phyloP scores from a whole-genome alignment of 2,797 vertebrate genomes.

The Lepilemur septentrionalis region DNA sequence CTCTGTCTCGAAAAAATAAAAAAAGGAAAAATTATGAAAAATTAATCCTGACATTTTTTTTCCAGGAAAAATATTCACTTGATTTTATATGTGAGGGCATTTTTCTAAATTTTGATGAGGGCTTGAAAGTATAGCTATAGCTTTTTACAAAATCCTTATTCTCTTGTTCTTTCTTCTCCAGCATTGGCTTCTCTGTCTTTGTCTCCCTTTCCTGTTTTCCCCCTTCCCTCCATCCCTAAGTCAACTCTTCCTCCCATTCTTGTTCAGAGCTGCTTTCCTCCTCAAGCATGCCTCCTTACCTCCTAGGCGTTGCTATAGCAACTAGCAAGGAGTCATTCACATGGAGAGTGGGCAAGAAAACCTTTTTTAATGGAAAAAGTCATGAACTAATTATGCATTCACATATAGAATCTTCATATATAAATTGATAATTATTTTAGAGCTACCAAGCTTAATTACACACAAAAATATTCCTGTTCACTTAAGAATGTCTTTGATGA shows the following conservation, averaged over 20 bases:
- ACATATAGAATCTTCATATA: too few species aligned
- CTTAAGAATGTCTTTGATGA: slow-evolving; percentile 1
- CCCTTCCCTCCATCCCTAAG: neutral
- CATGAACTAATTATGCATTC: neutral
- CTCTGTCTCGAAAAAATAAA: neutral
- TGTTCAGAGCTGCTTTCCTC: neutral
- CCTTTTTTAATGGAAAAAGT: neutral
- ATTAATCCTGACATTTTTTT: neutral
- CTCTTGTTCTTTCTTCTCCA: neutral
- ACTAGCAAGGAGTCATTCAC: neutral
- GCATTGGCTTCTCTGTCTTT: neutral
- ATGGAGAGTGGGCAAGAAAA: neutral
- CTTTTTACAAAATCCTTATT: neutral
- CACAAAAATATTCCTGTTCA: neutral
- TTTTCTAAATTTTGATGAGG: neutral
- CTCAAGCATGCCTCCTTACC: neutral
- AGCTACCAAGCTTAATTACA: neutral
- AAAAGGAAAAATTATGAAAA: neutral
- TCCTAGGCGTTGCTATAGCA: neutral
- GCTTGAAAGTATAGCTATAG: neutral
- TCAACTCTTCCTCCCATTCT: neutral
- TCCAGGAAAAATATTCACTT: neutral
- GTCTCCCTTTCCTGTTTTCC: neutral
- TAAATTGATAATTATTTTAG: neutral
- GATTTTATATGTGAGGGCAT: neutral